phyloP scores from a whole-genome alignment of 2,888 invertebrate genomes.

The Tetragnatha montana region DNA sequence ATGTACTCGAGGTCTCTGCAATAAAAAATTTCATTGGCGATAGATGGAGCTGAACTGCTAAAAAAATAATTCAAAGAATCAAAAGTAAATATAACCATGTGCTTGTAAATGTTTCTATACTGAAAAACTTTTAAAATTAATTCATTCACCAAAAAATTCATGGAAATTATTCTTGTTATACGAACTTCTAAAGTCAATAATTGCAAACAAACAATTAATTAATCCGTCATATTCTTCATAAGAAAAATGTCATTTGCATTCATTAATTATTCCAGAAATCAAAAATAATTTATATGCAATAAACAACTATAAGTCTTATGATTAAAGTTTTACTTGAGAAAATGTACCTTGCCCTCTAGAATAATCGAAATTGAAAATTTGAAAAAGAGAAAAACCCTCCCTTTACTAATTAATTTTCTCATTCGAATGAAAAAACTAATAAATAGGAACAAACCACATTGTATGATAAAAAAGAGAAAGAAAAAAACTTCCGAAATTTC shows the following conservation, averaged over 20 bases:
- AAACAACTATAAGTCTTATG: neutral
- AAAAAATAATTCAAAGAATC: no score
- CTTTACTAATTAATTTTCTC: neutral
- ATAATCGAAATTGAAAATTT: neutral
- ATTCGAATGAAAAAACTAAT: neutral
- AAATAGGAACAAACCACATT: neutral
- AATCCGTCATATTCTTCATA: neutral
- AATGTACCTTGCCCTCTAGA: neutral
- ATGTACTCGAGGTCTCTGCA: no score
- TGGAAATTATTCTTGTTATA: no score
- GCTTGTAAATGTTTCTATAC: no score
- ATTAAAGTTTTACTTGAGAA: neutral
- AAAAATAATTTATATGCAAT: neutral
- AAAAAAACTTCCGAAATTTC: neutral
- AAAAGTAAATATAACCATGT: no score
- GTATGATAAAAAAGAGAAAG: neutral
- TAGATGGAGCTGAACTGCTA: no score
- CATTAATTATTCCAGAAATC: neutral
- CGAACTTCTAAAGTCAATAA: no score
- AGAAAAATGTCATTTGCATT: neutral
- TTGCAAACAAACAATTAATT: no score
- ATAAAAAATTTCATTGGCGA: no score
- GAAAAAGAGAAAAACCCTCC: neutral
- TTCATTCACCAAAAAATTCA: no score
- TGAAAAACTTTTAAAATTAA: no score